A percentile compares a stretch with the other conserved stretches of the same genome.
These are phyloP conservation scores for Galeopterus variegatus DNA, from an alignment of 2,113 vertebrate genomes.

Conservation along the genomic window DNA sequence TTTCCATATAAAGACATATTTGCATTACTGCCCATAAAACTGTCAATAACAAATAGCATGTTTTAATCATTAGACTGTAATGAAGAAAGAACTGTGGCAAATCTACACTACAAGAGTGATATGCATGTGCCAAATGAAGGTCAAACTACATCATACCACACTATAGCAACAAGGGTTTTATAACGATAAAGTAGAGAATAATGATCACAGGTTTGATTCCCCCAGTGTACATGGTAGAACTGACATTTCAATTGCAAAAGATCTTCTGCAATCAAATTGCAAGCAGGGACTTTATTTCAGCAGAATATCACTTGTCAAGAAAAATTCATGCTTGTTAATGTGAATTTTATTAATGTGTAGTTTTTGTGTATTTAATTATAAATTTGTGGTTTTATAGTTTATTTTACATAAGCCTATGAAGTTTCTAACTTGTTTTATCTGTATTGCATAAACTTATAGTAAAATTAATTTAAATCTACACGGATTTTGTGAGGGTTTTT, in stretches of 20 bases:
- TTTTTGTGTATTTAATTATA: background rate
- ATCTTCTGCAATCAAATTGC: background rate
- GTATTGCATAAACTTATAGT: background rate
- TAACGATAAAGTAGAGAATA: constrained; percentile 11
- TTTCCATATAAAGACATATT: background rate
- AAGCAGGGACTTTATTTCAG: background rate
- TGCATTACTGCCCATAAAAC: background rate
- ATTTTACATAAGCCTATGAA: background rate
- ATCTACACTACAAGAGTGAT: background rate
- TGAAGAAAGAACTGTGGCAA: background rate
- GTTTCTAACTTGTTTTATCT: constrained; percentile 35
- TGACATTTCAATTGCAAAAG: background rate
- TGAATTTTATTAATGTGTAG: background rate
- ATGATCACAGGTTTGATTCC: background rate
- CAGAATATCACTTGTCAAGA: constrained; percentile 12
- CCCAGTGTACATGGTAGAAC: background rate
- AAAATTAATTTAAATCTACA: constrained; percentile 48
- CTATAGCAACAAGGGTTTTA: background rate
- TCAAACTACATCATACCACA: background rate
- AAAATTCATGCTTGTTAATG: background rate
- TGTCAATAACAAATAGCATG: background rate
- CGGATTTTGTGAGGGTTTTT: no score
- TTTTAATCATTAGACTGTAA: background rate
- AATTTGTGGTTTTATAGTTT: constrained; percentile 40
- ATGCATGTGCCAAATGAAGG: background rate